phyloP scores from a whole-genome alignment of 2,113 vertebrate genomes.

The Misgurnus mizolepis region DNA sequence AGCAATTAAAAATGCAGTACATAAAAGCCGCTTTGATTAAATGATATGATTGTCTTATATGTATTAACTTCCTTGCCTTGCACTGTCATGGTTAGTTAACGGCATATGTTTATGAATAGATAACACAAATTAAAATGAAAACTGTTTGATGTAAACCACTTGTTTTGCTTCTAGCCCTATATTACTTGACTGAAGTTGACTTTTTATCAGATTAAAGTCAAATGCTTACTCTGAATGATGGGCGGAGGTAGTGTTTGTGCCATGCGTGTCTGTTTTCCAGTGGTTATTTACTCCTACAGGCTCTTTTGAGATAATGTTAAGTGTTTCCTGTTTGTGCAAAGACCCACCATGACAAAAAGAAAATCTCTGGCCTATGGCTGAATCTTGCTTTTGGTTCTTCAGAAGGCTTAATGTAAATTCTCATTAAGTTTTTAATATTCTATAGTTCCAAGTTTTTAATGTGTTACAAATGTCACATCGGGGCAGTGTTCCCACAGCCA shows the following conservation, averaged over 20 bases:
- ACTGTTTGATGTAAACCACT: constrained; percentile 24
- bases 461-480: too few relatives aligned
- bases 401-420: too few relatives aligned
- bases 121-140: constrained; percentile 19
- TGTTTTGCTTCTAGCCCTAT: constrained; percentile 8
- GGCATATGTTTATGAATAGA: constrained; percentile 6
- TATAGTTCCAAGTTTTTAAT: too few relatives aligned
- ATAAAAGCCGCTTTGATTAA: background rate
- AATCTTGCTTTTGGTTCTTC: too few relatives aligned
- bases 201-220: constrained; percentile 51
- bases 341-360: constrained; percentile 23
- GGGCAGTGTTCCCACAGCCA: too few relatives aligned
- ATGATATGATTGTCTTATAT: background rate
- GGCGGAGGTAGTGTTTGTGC: constrained; percentile 50
- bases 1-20: background rate
- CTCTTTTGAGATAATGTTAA: constrained; percentile 47
- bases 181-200: constrained; percentile 30
- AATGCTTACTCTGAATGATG: constrained; percentile 46
- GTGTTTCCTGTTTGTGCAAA: constrained; percentile 52
- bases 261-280: constrained; percentile 31
- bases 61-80: background rate
- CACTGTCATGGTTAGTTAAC: background rate
- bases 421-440: too few relatives aligned
- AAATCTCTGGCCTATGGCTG: constrained; percentile 38
- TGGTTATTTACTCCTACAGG: constrained; percentile 42